phyloP scores from a whole-genome alignment of 92 coral and sea anemone genomes.

The Porites divaricata region DNA sequence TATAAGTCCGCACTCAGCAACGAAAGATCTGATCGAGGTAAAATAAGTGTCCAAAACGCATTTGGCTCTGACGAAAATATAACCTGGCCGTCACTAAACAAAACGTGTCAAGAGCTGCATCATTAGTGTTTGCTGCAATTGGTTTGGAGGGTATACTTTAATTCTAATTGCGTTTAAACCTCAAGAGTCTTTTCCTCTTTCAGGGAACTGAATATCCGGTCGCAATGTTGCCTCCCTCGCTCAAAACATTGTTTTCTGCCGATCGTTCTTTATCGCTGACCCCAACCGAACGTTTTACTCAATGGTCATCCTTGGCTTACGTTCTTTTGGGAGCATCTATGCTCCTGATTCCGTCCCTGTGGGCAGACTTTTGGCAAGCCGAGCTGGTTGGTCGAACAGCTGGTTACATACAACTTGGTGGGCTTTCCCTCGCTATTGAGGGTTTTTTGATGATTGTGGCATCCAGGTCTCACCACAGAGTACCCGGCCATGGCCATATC shows the following conservation, averaged over 20 bases:
- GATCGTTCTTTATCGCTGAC: slow-evolving; percentile 17
- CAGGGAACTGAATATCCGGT: neutral
- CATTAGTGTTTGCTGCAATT: too few relatives aligned
- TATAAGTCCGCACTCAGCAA: too few relatives aligned
- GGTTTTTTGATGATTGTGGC: slow-evolving; percentile 33
- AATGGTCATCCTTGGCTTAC: slow-evolving; percentile 30
- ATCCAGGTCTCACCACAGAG: slow-evolving; percentile 15
- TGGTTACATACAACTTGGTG: slow-evolving; percentile 23
- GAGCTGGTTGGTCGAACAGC: slow-evolving; percentile 26
- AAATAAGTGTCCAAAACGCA: too few relatives aligned
- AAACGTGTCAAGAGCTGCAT: too few relatives aligned
- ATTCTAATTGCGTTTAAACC: too few relatives aligned
- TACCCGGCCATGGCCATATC: slow-evolving; percentile 33
- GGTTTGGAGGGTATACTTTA: too few relatives aligned
- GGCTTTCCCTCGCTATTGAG: slow-evolving; percentile 12
- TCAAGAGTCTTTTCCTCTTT: neutral
- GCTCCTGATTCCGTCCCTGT: slow-evolving; percentile 34
- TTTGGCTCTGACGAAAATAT: too few relatives aligned
- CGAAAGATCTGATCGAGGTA: too few relatives aligned
- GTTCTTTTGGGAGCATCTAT: slow-evolving; percentile 10
- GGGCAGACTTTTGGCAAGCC: slow-evolving; percentile 17
- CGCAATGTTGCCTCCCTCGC: slow-evolving; percentile 11
- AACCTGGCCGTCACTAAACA: too few relatives aligned
- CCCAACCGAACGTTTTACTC: slow-evolving; percentile 28
- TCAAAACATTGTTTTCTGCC: neutral